Percentiles rank a stretch among this genome's conserved stretches.
These are phyloP conservation scores for Zenarchopterus dispar DNA, from an alignment of 2,797 vertebrate species.

Conservation along the genomic window DNA sequence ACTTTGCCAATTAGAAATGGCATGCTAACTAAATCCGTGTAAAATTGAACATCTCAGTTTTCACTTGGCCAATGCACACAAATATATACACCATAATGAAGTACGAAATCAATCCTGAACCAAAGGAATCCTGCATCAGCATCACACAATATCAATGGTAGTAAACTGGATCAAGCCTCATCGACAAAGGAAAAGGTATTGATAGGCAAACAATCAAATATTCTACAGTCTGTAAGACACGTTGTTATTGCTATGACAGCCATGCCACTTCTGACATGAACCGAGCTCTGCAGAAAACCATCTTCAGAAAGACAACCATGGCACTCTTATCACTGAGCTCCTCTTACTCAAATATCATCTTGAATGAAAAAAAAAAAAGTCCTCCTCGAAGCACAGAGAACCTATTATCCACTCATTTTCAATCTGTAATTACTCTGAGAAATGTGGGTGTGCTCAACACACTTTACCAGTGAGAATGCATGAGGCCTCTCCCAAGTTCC, in stretches of 20 bases:
- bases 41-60: conserved; percentile 68
- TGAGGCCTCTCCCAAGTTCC: conserved; percentile 61
- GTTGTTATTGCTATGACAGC: too few relatives aligned
- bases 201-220: background rate
- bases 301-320: conserved; percentile 29
- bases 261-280: conserved; percentile 1
- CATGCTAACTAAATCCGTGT: conserved; percentile 66
- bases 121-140: conserved; percentile 17
- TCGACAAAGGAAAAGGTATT: conserved; percentile 16
- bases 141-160: background rate
- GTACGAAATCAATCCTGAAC: conserved; percentile 32
- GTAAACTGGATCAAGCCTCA: conserved; percentile 22
- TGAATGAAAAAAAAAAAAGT: conserved; percentile 67
- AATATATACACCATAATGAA: conserved; percentile 35
- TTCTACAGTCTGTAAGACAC: conserved; percentile 3
- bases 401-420: conserved; percentile 69
- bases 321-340: conserved; percentile 37
- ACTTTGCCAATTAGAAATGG: conserved; percentile 67
- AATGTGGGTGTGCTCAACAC: conserved; percentile 74
- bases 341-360: conserved; percentile 48
- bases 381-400: conserved; percentile 54
- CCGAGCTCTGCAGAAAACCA: conserved; percentile 11
- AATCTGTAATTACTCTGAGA: conserved; percentile 74
- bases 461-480: conserved; percentile 69
- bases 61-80: conserved; percentile 50